Evolutionary conservation across 2,113 vertebrate genomes (phyloP), one percentile per base, ranked within the genome.

Genomic region (Cariama cristata): DNA sequence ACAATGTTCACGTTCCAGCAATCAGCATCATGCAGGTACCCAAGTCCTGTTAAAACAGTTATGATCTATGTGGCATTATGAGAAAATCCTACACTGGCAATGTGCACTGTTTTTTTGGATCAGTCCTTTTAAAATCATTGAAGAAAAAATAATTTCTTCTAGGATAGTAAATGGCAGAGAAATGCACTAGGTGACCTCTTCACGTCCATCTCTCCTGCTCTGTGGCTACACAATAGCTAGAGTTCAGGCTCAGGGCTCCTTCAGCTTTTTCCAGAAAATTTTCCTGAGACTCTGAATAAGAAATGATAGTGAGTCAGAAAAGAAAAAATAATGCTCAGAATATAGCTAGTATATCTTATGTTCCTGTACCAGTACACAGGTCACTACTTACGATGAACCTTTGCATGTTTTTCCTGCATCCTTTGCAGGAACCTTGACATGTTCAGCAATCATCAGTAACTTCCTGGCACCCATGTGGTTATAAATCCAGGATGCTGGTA

Each of bases 261-360:
- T 86, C 73, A 69, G 14, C 14, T 73, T 85, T 74, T 50, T 30
- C 52, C 27, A 56, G 69, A 85, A 89, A 83, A 85, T 72, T 16
- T 88, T 73, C 50, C 50, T 30, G 15, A 64, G 23, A 13, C 19
- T 94, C 32, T 90, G 73, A 91, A 95, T 96, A 75, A 95, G 93
- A 86, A 93, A 68, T 60, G 4, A 49, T 5, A 72, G 88, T 58
- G 86, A 81, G 72, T 89, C 69, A 68, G 73, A 71, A 67, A 92
- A 71, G 16, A 75, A 83, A 81, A 79, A 38, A 14, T 35, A 79
- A 75, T 35, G 17, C 45, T 95, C 21, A 63, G 60, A 79, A 63
- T 84, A 28, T 13, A 93, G 38, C 32, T 92, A 49, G 17, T n/a
- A 32, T 4, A 3, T 42, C 42, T 85, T 50, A 9, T 50, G 21